phyloP scores from a whole-genome alignment of 1,140 invertebrate genomes.

The Arion vulgaris region DNA sequence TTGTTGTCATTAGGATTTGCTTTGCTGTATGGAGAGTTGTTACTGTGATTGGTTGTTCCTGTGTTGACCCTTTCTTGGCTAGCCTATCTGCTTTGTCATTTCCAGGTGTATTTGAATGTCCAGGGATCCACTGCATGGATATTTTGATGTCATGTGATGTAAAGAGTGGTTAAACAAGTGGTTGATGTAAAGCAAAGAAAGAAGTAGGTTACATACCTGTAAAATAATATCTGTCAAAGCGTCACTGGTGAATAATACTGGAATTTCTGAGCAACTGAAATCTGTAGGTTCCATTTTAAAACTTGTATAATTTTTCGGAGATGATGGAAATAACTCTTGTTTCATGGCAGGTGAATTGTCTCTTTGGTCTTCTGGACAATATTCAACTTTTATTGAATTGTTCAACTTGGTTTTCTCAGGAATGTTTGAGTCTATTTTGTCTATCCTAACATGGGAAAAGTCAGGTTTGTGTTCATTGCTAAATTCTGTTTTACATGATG shows the following conservation, averaged over 20 bases:
- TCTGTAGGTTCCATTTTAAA: constrained; percentile 17
- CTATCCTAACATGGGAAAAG: constrained; percentile 21
- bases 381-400: constrained; percentile 1
- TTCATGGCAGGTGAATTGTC: neutral
- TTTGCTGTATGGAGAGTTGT: no score
- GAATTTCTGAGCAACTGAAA: constrained; percentile 3
- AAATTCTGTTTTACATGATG: constrained; percentile 30
- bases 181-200: no score
- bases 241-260: constrained; percentile 8
- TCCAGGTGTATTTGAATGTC: no score
- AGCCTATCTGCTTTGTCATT: no score
- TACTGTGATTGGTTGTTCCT: no score
- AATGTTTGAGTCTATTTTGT: constrained; percentile 25
- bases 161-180: no score
- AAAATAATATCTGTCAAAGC: constrained; percentile 35
- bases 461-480: neutral
- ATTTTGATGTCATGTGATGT: no score
- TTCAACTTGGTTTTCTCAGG: neutral
- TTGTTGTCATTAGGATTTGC: no score
- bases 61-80: no score
- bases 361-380: neutral
- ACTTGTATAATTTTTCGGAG: neutral
- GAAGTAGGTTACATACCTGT: constrained; percentile 34
- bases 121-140: no score
- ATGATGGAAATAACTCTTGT: neutral